Evolutionary conservation across 1,140 invertebrate genomes (phyloP).

Genomic region (Phenacoccus solenopsis): DNA sequence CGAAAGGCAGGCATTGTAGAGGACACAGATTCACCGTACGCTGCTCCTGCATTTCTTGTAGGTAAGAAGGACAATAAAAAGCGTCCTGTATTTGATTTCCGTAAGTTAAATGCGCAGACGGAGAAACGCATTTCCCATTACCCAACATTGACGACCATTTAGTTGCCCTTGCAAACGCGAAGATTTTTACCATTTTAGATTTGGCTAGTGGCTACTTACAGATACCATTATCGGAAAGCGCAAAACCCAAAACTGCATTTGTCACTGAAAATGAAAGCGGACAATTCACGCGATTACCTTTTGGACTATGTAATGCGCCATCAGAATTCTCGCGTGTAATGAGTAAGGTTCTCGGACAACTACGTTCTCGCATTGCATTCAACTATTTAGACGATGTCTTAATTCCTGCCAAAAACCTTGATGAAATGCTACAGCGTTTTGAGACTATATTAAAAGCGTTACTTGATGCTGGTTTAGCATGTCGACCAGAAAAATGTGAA

Average conservation of each 20-base stretch:
- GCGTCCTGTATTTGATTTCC: constrained; percentile 29
- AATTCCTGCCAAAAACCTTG: not conserved
- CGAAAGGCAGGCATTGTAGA: not conserved
- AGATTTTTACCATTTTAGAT: constrained; percentile 39
- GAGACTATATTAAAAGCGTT: not conserved
- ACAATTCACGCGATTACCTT: constrained; percentile 24
- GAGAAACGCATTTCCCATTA: constrained; percentile 38
- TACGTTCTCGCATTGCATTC: not conserved
- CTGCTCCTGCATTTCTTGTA: not conserved
- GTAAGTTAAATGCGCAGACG: constrained; percentile 34
- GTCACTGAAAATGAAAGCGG: constrained; percentile 20
- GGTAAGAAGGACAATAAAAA: not conserved
- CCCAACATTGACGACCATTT: constrained; percentile 38
- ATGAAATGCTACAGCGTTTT: not conserved
- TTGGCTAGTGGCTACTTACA: constrained; percentile 35
- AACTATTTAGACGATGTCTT: not conserved
- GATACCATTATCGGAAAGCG: constrained; percentile 26
- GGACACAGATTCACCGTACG: constrained; percentile 12
- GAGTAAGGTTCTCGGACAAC: not conserved
- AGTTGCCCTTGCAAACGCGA: constrained; percentile 34
- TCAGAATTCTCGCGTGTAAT: constrained; percentile 14
- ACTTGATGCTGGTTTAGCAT: not conserved
- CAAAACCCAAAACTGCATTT: constrained; percentile 29
- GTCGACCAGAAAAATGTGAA: not conserved
- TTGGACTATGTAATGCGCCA: constrained; percentile 26